Percentiles rank a stretch among this genome's conserved stretches.
Evolutionary conservation across 2,888 invertebrate genomes (phyloP).

Genomic region (Hermaeophaga mercurialis): DNA sequence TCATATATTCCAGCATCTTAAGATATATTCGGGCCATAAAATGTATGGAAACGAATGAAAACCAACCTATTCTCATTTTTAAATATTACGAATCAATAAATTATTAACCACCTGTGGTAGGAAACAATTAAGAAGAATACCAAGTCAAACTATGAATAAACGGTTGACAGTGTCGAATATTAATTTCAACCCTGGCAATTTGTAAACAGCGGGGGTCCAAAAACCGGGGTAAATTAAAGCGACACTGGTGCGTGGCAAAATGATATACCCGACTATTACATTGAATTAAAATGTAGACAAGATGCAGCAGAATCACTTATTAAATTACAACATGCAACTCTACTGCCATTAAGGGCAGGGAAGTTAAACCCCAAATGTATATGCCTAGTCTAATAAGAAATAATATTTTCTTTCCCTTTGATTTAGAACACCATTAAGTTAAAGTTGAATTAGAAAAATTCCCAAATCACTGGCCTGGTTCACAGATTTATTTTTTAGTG

Average conservation of each 20-base stretch:
- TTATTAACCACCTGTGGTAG: background rate
- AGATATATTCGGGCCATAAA: conserved; percentile 47
- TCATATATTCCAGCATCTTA: conserved; percentile 46
- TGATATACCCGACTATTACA: conserved; percentile 53
- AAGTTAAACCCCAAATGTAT: conserved; percentile 39
- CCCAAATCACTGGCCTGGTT: too few relatives aligned
- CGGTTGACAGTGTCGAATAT: conserved; percentile 24
- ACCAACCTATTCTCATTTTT: conserved; percentile 28
- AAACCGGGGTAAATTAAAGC: conserved; percentile 46
- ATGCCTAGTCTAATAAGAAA: conserved; percentile 20
- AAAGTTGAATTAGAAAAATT: too few relatives aligned
- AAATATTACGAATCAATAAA: background rate
- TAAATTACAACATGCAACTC: conserved; percentile 54
- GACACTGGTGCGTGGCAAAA: conserved; percentile 51
- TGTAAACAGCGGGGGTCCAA: conserved; percentile 51
- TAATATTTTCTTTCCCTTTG: conserved; percentile 14
- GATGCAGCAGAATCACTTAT: conserved; percentile 53
- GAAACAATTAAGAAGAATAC: background rate
- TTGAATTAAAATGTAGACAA: conserved; percentile 55
- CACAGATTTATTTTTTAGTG: too few relatives aligned
- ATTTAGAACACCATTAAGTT: background rate
- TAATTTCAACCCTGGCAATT: conserved; percentile 55
- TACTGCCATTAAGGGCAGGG: conserved; percentile 48
- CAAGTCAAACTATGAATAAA: conserved; percentile 8
- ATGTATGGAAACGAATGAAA: conserved; percentile 37